phyloP scores from a whole-genome alignment of 2,888 invertebrate species.

The Theretra japonica region DNA sequence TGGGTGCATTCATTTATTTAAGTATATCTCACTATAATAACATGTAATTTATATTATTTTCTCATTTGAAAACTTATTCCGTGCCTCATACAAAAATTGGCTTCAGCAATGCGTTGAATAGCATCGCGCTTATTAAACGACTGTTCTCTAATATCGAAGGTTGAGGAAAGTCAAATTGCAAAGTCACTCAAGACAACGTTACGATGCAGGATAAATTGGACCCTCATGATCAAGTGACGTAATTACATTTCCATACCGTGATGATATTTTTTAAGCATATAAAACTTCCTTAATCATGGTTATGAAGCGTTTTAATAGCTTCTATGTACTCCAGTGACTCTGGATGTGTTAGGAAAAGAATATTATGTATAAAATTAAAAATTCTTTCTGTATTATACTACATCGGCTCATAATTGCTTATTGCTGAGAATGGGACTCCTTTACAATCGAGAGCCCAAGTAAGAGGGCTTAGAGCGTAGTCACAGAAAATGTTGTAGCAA shows the following conservation, averaged over 20 bases:
- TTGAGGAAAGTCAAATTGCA: conserved; percentile 51
- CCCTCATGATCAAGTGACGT: conserved; percentile 45
- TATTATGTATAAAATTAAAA: too few relatives aligned
- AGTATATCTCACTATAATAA: too few relatives aligned
- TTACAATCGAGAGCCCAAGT: neutral
- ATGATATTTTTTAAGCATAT: conserved; percentile 37
- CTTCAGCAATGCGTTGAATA: neutral
- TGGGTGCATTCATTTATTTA: too few relatives aligned
- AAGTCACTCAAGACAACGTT: conserved; percentile 49
- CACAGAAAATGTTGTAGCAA: too few relatives aligned
- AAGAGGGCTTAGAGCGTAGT: too few relatives aligned
- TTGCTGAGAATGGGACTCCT: neutral
- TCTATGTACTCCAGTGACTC: neutral
- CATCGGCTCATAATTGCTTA: too few relatives aligned
- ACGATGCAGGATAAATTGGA: conserved; percentile 54
- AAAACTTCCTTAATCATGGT: conserved; percentile 33
- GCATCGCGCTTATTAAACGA: neutral
- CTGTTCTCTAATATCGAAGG: conserved; percentile 33
- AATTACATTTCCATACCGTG: conserved; percentile 45
- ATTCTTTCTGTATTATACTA: too few relatives aligned
- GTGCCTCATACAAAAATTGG: neutral
- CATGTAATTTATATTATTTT: too few relatives aligned
- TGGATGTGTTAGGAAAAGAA: too few relatives aligned
- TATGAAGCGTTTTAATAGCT: conserved; percentile 22
- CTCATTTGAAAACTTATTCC: too few relatives aligned